phyloP scores from a whole-genome alignment of 2,113 vertebrate genomes.

The Boulengeromyrus knoepffleri region DNA sequence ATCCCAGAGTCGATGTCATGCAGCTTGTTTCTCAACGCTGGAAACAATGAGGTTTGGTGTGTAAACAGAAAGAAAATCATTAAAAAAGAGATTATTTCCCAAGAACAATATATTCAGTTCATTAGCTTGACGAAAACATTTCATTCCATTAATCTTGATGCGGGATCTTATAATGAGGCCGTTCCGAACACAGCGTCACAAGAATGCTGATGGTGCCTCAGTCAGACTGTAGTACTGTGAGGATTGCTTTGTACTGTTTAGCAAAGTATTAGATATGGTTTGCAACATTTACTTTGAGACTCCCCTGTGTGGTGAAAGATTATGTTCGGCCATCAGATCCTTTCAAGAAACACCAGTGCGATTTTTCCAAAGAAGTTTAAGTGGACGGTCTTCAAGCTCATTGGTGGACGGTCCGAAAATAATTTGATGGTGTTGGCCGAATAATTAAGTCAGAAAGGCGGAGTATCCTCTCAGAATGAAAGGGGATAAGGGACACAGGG shows the following conservation, averaged over 20 bases:
- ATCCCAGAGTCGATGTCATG: neutral
- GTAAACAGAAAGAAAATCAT: neutral
- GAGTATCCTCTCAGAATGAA: neutral
- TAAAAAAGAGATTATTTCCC: neutral
- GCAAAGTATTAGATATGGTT: neutral
- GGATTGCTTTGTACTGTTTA: neutral
- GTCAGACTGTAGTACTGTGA: neutral
- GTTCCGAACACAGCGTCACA: neutral
- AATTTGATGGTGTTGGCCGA: neutral
- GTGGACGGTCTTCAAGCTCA: neutral
- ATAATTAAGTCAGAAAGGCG: neutral
- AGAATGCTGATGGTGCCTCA: neutral
- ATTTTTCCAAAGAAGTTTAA: neutral
- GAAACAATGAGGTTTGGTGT: neutral
- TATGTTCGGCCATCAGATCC: neutral
- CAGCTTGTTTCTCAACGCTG: neutral
- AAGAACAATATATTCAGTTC: constrained; percentile 14
- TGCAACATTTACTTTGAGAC: neutral
- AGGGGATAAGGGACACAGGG: neutral
- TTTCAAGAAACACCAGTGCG: neutral
- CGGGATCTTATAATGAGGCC: neutral
- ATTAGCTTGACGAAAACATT: constrained; percentile 4
- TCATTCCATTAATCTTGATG: neutral
- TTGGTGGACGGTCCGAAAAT: neutral
- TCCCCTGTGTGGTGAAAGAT: neutral